Base-by-base conservation (phyloP, 2,113 vertebrate genomes). In the Cyanistes caeruleus region DNA sequence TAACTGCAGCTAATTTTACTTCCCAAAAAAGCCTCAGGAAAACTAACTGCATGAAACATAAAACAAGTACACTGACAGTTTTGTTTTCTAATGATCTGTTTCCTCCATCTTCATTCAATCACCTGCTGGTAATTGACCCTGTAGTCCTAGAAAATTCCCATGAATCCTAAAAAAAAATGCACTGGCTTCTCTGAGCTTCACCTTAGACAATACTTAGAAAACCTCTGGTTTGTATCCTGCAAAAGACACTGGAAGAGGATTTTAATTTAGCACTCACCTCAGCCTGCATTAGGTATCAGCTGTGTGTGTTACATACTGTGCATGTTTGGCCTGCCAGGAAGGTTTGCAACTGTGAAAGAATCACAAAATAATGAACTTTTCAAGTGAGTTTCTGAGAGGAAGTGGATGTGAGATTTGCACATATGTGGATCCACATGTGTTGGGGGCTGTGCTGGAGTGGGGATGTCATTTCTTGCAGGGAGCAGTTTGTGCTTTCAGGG, bases 1-100 rank as follows among this genome's bases (percentile, higher is more conserved):
- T 85, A 96, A 90, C 77, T 65, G n/a, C 16, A 67, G 65, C 78
- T 76, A 69, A 89, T 76, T 88, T 75, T 55, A 69, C 62, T 93
- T 77, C 55, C 63, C 20, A 9, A 53, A 73, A 92, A 94, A 77
- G 31, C 37, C 43, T 58, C 25, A 30, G 33, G 72, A 94, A 95
- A 93, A 90, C 44, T 55, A 88, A 33, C 27, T 63, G 39, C n/a
- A 39, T 69, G 84, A 84, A 91, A 76, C 11, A 79, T 48, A 92
- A 91, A 92, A 49, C 44, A 83, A 53, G 78, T 80, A 55, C 27
- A 79, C 37, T 43, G 25, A 56, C 7, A 33, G 28, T 33, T 84
- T 75, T 64, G 35, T 37, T 79, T 79, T 76, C 31, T 76, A 56
- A 78, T 55, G 6, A 90, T 73, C 67, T 85, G 33, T 75, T 84